Evolutionary conservation across 2,888 invertebrate genomes (phyloP).

Genomic region (Thera obeliscata): DNA sequence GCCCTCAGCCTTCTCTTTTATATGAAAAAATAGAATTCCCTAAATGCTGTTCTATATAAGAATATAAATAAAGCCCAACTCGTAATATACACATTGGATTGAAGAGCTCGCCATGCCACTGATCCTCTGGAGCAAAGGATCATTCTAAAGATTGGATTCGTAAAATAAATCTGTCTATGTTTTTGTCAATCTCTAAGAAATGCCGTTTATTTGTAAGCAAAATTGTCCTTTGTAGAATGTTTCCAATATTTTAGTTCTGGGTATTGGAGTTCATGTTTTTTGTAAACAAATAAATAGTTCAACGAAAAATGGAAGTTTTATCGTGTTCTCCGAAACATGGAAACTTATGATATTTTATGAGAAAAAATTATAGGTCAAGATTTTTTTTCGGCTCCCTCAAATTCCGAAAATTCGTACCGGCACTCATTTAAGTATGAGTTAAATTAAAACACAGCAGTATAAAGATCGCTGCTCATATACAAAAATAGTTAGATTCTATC

Average conservation of each 20-base stretch:
- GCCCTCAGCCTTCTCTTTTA: too few species aligned
- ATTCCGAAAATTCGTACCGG: too few species aligned
- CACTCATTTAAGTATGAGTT: too few species aligned
- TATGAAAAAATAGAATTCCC: background rate
- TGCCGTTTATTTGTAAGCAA: conserved; percentile 19
- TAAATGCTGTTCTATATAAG: background rate
- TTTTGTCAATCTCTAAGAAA: conserved; percentile 25
- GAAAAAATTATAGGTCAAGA: background rate
- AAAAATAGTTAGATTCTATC: too few species aligned
- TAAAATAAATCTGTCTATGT: conserved; percentile 22
- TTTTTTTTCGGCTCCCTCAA: too few species aligned
- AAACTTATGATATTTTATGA: background rate
- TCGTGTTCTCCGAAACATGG: background rate
- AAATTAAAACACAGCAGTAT: too few species aligned
- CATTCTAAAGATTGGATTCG: conserved; percentile 29
- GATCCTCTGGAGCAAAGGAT: conserved; percentile 15
- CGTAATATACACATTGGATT: conserved; percentile 14
- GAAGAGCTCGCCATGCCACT: conserved; percentile 14
- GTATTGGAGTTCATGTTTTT: background rate
- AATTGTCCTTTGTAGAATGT: conserved; percentile 12
- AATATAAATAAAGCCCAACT: background rate
- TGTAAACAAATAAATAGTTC: background rate
- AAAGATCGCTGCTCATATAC: too few species aligned
- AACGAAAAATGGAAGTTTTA: background rate
- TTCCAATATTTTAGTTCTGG: conserved; percentile 4